phyloP scores from a whole-genome alignment of 1,140 invertebrate genomes.

The Sycophaga agraensis region DNA sequence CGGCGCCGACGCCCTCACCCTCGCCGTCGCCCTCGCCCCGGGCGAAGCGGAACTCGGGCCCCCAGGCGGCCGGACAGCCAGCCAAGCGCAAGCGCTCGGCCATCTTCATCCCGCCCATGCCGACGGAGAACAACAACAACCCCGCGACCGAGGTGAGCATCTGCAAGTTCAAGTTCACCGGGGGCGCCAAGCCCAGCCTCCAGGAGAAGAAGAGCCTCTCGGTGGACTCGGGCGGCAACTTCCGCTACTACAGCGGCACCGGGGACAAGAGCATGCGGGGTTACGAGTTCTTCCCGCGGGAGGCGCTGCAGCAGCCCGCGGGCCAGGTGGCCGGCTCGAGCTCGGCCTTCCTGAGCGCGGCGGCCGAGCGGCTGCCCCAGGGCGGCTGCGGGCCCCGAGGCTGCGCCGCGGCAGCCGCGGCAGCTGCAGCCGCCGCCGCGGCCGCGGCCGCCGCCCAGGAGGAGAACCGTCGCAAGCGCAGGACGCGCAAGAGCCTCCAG shows the following conservation, averaged over 20 bases:
- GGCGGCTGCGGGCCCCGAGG: slow-evolving; percentile 35
- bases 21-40: slow-evolving; percentile 36
- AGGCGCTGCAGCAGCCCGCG: slow-evolving; percentile 64
- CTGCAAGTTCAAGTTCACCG: slow-evolving; percentile 91
- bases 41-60: slow-evolving; percentile 42
- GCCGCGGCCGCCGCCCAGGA: slow-evolving; percentile 57
- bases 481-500: slow-evolving; percentile 79
- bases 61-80: slow-evolving; percentile 43
- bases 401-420: slow-evolving; percentile 56
- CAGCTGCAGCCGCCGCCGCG: slow-evolving; percentile 77
- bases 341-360: slow-evolving; percentile 57
- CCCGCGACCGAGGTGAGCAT: slow-evolving; percentile 82
- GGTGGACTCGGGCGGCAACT: slow-evolving; percentile 82
- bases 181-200: slow-evolving; percentile 80
- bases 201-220: slow-evolving; percentile 90
- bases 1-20: not conserved
- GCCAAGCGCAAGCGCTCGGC: slow-evolving; percentile 76
- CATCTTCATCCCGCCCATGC: slow-evolving; percentile 79
- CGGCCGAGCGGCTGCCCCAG: slow-evolving; percentile 59
- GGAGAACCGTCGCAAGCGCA: slow-evolving; percentile 66
- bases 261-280: slow-evolving; percentile 75
- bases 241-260: slow-evolving; percentile 76
- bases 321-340: slow-evolving; percentile 50
- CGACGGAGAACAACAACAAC: slow-evolving; percentile 69
- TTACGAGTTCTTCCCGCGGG: slow-evolving; percentile 75